Conservation (phyloP, 2,888 invertebrate genomes). For the Drepanosiphum platanoidis region DNA sequence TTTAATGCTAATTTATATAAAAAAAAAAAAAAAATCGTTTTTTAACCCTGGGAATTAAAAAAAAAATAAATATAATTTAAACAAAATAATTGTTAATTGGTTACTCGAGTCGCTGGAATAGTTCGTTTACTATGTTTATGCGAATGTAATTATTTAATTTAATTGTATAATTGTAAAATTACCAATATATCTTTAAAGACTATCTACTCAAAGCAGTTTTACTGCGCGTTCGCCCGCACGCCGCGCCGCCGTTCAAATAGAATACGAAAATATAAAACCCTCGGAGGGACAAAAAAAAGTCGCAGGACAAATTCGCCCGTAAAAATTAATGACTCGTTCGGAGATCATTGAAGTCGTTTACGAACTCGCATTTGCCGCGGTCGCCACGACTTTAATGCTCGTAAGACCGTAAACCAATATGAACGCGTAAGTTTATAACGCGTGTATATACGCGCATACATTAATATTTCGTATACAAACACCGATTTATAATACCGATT, state of each 20-base stretch:
- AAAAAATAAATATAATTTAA: too few relatives aligned
- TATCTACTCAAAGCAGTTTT: too few relatives aligned
- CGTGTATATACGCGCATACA: not conserved
- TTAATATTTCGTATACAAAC: not conserved
- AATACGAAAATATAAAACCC: not conserved
- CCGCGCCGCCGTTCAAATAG: not conserved
- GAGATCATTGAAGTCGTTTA: not conserved
- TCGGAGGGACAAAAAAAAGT: not conserved
- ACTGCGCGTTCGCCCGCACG: not conserved
- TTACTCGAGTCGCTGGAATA: too few relatives aligned
- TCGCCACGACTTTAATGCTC: not conserved
- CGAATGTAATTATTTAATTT: too few relatives aligned
- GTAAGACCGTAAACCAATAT: not conserved
- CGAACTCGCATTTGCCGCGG: not conserved
- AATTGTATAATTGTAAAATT: too few relatives aligned
- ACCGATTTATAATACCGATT: conserved; percentile 5
- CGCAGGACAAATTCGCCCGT: not conserved
- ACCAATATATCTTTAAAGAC: too few relatives aligned
- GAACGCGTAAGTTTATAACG: not conserved
- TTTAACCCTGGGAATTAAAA: too few relatives aligned
- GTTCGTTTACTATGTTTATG: too few relatives aligned
- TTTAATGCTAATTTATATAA: too few relatives aligned
- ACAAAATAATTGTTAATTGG: too few relatives aligned
- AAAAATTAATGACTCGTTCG: conserved; percentile 24
- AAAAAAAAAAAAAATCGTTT: too few relatives aligned